Base-by-base conservation (phyloP, 1,140 invertebrate genomes). In the Glomeris maerens region DNA sequence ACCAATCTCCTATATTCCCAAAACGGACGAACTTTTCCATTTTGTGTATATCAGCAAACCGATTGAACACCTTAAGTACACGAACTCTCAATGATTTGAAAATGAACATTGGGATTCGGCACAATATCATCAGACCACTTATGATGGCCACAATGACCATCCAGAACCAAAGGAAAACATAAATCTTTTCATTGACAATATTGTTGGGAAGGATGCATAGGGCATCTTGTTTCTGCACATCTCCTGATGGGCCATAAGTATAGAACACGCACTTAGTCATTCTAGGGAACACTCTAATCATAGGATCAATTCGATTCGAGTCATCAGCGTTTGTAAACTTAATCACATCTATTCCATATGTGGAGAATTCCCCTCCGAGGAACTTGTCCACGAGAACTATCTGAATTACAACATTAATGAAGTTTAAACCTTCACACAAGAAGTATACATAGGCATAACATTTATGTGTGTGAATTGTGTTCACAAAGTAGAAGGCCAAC, bases 361-460 rank as follows among this genome's bases (percentile, higher is more conserved):
- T 89, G 63, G 94, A 74, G 72, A 94, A 95, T 62, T 90, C 90
- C 40, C 88, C 88, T 67, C 93, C 90, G 75, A 96, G 90, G 74
- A 95, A 94, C 50, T 80, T 78, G 71, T 95, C 89, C 83, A 95
- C 91, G 65, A 95, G 75, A 73, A 93, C 92, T 84, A 95, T 94
- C 78, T 96, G 91, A 69, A 89, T 57, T 4, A 72, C 45, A 1
- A 67, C 60, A 52, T 70, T 70, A 40, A 64, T 47, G 21, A 71
- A 55, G 44, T 61, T 62, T n/a, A n/a, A n/a, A n/a, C n/a, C n/a
- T n/a, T n/a, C n/a, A n/a, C n/a, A n/a, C n/a, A n/a, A n/a, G n/a
- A n/a, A n/a, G n/a, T n/a, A n/a, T n/a, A 83, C 74, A 65, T 81
- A 84, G 2, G 84, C 83, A 61, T 89, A 88, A 60, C 87, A 84